phyloP scores from a whole-genome alignment of 2,797 vertebrate genomes.

The Onychomys arenicola region DNA sequence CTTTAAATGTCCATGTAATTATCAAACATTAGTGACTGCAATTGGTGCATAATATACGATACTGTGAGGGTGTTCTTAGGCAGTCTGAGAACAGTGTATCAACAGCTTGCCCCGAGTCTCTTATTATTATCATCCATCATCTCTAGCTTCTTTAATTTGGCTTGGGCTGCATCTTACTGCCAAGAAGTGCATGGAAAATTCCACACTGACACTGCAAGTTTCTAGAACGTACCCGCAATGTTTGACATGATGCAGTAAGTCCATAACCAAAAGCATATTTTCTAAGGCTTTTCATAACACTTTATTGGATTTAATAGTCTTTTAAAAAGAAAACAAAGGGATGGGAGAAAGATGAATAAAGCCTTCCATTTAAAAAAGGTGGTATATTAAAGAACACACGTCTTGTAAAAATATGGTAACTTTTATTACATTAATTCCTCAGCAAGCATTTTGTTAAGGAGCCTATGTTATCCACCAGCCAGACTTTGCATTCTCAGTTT shows the following conservation, averaged over 20 bases:
- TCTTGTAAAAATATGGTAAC: constrained; percentile 26
- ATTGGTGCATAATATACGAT: not conserved
- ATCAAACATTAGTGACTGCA: constrained; percentile 29
- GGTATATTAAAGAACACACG: not conserved
- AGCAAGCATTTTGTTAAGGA: constrained; percentile 6
- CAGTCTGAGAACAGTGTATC: constrained; percentile 42
- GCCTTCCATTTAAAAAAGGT: constrained; percentile 47
- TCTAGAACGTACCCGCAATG: not conserved
- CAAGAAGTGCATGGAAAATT: constrained; percentile 60
- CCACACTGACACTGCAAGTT: constrained; percentile 71
- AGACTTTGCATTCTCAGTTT: not conserved
- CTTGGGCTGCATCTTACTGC: constrained; percentile 64
- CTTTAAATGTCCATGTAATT: constrained; percentile 15
- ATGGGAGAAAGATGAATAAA: not conserved
- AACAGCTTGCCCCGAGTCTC: constrained; percentile 38
- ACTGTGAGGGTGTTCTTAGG: not conserved
- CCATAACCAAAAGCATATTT: constrained; percentile 36
- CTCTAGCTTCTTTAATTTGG: constrained; percentile 83
- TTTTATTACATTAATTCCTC: not conserved
- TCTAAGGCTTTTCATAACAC: constrained; percentile 15
- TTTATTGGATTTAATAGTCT: not conserved
- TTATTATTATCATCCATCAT: constrained; percentile 79
- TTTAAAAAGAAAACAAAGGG: not conserved
- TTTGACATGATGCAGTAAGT: not conserved
- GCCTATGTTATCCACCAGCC: not conserved